Base-by-base conservation (phyloP, 2,113 vertebrate species). In the Heloderma charlesbogerti region DNA sequence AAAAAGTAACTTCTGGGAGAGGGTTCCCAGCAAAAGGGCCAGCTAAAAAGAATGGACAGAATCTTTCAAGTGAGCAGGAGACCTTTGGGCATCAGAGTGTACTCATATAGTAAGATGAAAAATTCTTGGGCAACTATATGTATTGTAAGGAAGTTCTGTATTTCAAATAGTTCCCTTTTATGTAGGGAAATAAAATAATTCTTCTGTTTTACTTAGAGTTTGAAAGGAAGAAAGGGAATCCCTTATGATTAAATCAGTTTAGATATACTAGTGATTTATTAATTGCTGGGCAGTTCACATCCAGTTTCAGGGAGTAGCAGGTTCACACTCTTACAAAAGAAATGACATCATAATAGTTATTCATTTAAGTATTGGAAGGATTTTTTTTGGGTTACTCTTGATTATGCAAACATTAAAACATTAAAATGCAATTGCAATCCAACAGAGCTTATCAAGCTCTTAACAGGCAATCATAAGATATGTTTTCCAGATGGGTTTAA, bases 361-460 rank as follows among this genome's bases (percentile, higher is more conserved):
- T 92, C 0, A 89, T 81, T 89, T 90, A 6, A 74, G 29, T 31
- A 66, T 31, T 1, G 0, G 92, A 91, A 71, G 0, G 63, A 87
- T 0, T 2, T 93, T 87, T 54, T 57, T 43, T 72, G n/a, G n/a
- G 43, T 71, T 94, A 78, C 10, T 91, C 67, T 86, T 91, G 43
- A 89, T 90, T 51, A 34, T 51, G 84, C 1, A 69, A 63, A 89
- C 78, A 72, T 89, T 72, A 82, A 89, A 80, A 86, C 74, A 92
- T 75, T 92, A 80, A 79, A 89, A 91, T 90, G 8, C 7, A 91
- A 6, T 40, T 93, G 4, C 75, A 91, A 8, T 51, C 13, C 92
- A 54, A 91, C 81, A 78, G 51, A 43, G 34, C 6, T 94, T 88
- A 86, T 74, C 22, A 86, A 7, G 75, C 51, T 83, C 87, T 93